Base-by-base conservation (phyloP, 2,113 vertebrate species). In the Rhombomys opimus region DNA sequence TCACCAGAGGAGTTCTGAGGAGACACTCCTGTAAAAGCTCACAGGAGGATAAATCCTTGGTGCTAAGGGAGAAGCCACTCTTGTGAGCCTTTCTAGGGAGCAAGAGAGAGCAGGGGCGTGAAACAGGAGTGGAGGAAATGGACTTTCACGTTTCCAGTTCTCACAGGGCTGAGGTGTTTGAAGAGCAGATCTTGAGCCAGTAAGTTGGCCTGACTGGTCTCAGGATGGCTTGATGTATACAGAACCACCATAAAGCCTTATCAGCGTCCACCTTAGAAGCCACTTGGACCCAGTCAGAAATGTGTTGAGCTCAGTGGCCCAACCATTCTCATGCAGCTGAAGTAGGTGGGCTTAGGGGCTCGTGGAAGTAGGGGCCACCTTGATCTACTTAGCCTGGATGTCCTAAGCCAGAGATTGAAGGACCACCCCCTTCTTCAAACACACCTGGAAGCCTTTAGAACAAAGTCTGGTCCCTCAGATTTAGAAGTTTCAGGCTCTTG, bases 381-480 rank as follows among this genome's bases (percentile, higher is more conserved):
- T 96, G 93, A 93, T 94, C 41, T 76, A 67, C 76, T 97, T 95
- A 96, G 52, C 50, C 35, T 22, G 13, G 50, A 82, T 35, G 32
- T 85, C 32, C 90, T 32, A 59, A 77, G 61, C 81, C 2, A 0
- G 95, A 87, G 81, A 87, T 7, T 2, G 50, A 46, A 87, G 89
- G 84, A 63, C 50, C 15, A 15, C 67, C 7, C 14, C 46, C 52
- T 67, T 10, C 2, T 35, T 61, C 57, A 38, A 78, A 63, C 13
- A 67, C 96, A 96, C 23, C 25, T 95, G 97, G 96, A 88, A 96
- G 61, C 77, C 90, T 93, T 97, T 93, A 94, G 92, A 88, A 76
- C 35, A 8, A 52, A 90, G 76, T 32, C 90, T 41, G 91, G 68
- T 35, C 72, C 46, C 1, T 0, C 32, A 95, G 94, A 97, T 93